phyloP scores from a whole-genome alignment of 2,113 vertebrate genomes.

The Gadus macrocephalus region DNA sequence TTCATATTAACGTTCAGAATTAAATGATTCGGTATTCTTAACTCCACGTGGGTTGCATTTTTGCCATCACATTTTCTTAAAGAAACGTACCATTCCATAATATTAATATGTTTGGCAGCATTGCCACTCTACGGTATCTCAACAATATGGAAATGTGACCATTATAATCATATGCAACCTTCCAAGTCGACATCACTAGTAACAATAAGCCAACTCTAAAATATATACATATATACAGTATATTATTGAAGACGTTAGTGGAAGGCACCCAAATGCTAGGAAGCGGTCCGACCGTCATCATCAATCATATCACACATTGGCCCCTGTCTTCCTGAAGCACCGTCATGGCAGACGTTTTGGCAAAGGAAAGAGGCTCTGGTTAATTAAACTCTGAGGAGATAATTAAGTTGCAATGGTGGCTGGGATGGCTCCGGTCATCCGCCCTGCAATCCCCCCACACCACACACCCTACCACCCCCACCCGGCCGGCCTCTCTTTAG shows the following conservation, averaged over 20 bases:
- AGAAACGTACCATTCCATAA: constrained; percentile 41
- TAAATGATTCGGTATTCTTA: constrained; percentile 92
- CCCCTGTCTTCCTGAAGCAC: constrained; percentile 22
- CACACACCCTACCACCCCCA: too few relatives aligned
- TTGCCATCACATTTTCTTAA: constrained; percentile 58
- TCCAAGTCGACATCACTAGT: constrained; percentile 40
- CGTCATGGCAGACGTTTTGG: constrained; percentile 88
- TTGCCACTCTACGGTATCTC: constrained; percentile 22
- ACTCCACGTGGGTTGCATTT: constrained; percentile 76
- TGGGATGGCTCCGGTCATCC: constrained; percentile 88
- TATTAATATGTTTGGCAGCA: constrained; percentile 7
- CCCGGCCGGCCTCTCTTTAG: constrained; percentile 53
- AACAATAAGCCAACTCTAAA: constrained; percentile 41
- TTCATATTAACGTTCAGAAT: constrained; percentile 99
- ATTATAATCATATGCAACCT: constrained; percentile 46
- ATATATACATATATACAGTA: not conserved
- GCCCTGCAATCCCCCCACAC: too few relatives aligned
- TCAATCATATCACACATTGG: constrained; percentile 5
- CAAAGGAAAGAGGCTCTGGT: constrained; percentile 88
- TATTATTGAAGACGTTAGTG: constrained; percentile 11
- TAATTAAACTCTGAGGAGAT: constrained; percentile 99
- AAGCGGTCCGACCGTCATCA: constrained; percentile 30
- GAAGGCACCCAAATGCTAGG: constrained; percentile 1
- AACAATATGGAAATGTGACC: constrained; percentile 60
- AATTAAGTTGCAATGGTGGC: constrained; percentile 94